phyloP scores from a whole-genome alignment of 2,888 invertebrate species.

The Brachyptera risi region DNA sequence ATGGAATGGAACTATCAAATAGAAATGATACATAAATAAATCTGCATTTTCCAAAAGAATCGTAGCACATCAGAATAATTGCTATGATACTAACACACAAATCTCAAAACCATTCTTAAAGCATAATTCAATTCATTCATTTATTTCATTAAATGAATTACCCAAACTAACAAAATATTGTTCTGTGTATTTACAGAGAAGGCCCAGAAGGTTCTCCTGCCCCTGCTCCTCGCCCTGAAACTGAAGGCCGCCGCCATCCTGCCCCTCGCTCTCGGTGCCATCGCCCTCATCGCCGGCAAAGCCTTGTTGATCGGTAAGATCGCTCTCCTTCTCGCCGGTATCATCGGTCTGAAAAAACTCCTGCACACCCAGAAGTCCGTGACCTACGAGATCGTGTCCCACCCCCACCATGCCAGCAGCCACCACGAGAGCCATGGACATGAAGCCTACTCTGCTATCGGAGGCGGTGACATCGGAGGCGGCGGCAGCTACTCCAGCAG shows the following conservation, averaged over 20 bases:
- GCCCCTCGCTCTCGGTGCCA: slow-evolving; percentile 73
- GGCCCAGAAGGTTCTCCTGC: slow-evolving; percentile 72
- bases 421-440: slow-evolving; percentile 59
- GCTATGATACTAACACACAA: too few species aligned
- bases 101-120: too few species aligned
- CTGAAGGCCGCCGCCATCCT: slow-evolving; percentile 75
- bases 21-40: too few species aligned
- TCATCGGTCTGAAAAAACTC: slow-evolving; percentile 80
- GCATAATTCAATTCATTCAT: too few species aligned
- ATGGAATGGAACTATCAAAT: too few species aligned
- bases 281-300: slow-evolving; percentile 81
- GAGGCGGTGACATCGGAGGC: slow-evolving; percentile 52
- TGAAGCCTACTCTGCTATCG: slow-evolving; percentile 52
- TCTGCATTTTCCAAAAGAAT: too few species aligned
- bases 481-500: too few species aligned
- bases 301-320: slow-evolving; percentile 80
- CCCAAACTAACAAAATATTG: not conserved
- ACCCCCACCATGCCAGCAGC: slow-evolving; percentile 72
- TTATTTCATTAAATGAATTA: too few species aligned
- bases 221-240: slow-evolving; percentile 68
- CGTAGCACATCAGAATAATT: too few species aligned
- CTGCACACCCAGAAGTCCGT: slow-evolving; percentile 75
- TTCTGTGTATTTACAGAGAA: slow-evolving; percentile 47
- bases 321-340: slow-evolving; percentile 75
- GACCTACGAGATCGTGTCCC: slow-evolving; percentile 82